These are phyloP conservation scores for Zophobas morio DNA, from an alignment of 1,140 invertebrate genomes.

Conservation along the genomic window DNA sequence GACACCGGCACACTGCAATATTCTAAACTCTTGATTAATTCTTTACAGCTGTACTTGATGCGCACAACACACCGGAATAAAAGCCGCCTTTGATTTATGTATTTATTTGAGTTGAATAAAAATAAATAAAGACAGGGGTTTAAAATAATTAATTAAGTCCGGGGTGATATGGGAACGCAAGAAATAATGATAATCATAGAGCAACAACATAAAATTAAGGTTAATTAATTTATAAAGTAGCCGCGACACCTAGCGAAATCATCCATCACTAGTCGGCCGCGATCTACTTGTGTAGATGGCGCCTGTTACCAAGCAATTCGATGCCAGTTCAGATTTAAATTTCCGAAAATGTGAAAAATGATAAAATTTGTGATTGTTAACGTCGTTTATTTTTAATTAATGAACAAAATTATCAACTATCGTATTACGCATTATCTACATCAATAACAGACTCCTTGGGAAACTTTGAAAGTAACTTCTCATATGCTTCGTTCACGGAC, in stretches of 20 bases:
- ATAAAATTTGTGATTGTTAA: background rate
- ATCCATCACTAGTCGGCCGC: background rate
- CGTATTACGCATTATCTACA: slow-evolving; percentile 4
- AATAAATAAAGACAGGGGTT: background rate
- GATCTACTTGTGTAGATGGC: background rate
- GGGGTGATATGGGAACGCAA: no score
- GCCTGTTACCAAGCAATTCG: background rate
- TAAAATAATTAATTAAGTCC: background rate
- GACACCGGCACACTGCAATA: background rate
- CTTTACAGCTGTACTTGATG: background rate
- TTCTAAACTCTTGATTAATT: background rate
- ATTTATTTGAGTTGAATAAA: background rate
- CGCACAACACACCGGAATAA: slow-evolving; percentile 1
- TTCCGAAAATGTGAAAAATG: background rate
- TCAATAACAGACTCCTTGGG: slow-evolving; percentile 57
- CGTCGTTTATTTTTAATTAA: no score
- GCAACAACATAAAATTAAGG: slow-evolving; percentile 26
- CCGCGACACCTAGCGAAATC: background rate
- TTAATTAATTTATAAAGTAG: slow-evolving; percentile 6
- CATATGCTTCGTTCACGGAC: slow-evolving; percentile 65
- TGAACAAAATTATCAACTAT: no score
- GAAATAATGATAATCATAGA: background rate
- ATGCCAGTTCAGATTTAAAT: no score
- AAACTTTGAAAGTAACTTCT: slow-evolving; percentile 63
- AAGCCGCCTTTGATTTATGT: slow-evolving; percentile 1